A percentile compares a stretch with the other conserved stretches of the same genome.
Evolutionary conservation across 2,113 vertebrate species (phyloP).

Genomic region (Chlorocebus sabaeus): DNA sequence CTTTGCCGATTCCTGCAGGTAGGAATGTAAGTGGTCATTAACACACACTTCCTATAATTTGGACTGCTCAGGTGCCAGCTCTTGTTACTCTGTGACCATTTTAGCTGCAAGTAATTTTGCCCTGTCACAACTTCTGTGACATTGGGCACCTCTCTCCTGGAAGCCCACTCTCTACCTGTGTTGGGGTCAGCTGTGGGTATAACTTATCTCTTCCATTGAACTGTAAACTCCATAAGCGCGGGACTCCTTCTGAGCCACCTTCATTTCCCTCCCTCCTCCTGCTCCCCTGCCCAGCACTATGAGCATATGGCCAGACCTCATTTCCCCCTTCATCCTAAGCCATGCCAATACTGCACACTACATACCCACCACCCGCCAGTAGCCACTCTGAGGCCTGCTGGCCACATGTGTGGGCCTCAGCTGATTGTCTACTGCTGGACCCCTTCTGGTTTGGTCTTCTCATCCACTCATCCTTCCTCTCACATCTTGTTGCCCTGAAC

Average conservation of each 20-base stretch:
- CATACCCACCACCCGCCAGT: not conserved
- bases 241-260: not conserved
- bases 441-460: not conserved
- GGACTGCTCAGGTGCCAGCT: not conserved
- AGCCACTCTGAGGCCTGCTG: not conserved
- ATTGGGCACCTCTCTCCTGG: not conserved
- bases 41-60: not conserved
- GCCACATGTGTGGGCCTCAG: not conserved
- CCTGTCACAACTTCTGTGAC: not conserved
- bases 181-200: not conserved
- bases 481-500: not conserved
- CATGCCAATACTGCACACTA: accelerated
- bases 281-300: not conserved
- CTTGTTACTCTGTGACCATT: not conserved
- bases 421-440: not conserved
- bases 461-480: not conserved
- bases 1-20: not conserved
- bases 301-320: not conserved
- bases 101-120: not conserved
- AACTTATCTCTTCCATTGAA: not conserved
- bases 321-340: not conserved
- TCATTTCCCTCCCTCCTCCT: not conserved
- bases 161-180: not conserved
- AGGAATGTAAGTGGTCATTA: not conserved
- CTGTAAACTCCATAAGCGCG: not conserved